phyloP scores from a whole-genome alignment of 1,140 invertebrate genomes.

The Diorhabda carinulata region DNA sequence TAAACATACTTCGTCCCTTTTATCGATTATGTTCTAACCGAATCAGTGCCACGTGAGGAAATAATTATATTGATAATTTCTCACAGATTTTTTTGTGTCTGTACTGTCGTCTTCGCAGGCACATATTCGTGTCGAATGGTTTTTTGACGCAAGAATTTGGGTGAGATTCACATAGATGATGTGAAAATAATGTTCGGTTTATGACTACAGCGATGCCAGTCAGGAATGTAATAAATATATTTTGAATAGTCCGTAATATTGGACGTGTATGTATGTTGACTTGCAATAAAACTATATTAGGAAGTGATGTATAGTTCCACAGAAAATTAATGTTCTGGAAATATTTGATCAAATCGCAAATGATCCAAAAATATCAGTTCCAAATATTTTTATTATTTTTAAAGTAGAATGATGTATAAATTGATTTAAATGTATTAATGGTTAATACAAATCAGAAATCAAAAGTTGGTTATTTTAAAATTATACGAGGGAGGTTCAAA shows the following conservation, averaged over 20 bases:
- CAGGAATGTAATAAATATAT: constrained; percentile 1
- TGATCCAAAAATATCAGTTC: background rate
- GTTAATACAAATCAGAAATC: too few relatives aligned
- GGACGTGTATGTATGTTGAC: background rate
- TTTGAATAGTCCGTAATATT: background rate
- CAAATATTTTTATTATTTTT: too few relatives aligned
- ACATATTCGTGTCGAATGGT: background rate
- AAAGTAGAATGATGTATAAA: too few relatives aligned
- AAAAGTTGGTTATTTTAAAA: too few relatives aligned
- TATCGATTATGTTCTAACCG: too few relatives aligned
- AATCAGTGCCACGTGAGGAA: too few relatives aligned
- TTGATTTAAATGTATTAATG: too few relatives aligned
- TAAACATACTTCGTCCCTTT: too few relatives aligned
- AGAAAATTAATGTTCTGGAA: background rate
- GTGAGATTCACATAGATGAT: background rate
- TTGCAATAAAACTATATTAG: constrained; percentile 3
- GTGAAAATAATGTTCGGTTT: constrained; percentile 2
- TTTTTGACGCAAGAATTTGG: background rate
- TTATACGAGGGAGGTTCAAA: too few relatives aligned
- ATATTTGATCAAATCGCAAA: background rate
- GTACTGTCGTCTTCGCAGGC: background rate
- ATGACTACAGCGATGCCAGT: background rate
- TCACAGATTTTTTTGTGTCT: too few relatives aligned
- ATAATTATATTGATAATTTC: too few relatives aligned
- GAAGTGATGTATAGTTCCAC: background rate